Conservation (phyloP, 1,140 invertebrate genomes). For the Brachionus plicatilis region DNA sequence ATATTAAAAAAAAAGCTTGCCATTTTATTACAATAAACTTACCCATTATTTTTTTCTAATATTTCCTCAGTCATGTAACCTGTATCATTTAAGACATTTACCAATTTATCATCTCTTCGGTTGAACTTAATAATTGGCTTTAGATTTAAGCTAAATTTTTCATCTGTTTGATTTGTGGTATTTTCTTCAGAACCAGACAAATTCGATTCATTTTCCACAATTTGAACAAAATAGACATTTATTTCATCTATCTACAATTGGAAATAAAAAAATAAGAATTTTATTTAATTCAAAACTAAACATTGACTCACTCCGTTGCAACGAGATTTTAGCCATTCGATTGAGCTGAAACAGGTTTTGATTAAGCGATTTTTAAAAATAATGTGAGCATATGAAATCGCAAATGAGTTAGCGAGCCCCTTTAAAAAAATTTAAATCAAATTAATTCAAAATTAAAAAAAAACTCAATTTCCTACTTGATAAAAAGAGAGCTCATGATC, state of each 20-base stretch:
- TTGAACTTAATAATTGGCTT: slow-evolving; percentile 4
- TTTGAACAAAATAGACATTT: slow-evolving; percentile 28
- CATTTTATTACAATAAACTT: neutral
- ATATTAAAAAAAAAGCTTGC: too few relatives aligned
- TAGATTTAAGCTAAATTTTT: neutral
- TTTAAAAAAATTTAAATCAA: neutral
- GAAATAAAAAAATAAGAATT: neutral
- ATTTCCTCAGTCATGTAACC: slow-evolving; percentile 1
- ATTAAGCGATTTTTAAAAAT: slow-evolving; percentile 36
- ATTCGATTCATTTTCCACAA: neutral
- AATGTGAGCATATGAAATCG: neutral
- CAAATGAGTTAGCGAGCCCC: slow-evolving; percentile 14
- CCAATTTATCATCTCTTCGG: neutral
- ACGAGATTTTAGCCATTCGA: neutral
- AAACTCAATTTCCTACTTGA: slow-evolving; percentile 47
- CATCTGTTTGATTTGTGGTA: neutral
- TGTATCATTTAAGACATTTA: neutral
- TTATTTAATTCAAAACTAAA: too few relatives aligned
- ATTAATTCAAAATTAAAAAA: neutral
- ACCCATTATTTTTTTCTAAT: neutral
- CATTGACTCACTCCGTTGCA: neutral
- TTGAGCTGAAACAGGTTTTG: neutral
- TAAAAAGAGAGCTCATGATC: slow-evolving; percentile 56
- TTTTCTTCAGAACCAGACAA: neutral
- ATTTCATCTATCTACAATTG: neutral